phyloP scores from a whole-genome alignment of 1,140 invertebrate species.

The Thaumatotibia leucotreta region DNA sequence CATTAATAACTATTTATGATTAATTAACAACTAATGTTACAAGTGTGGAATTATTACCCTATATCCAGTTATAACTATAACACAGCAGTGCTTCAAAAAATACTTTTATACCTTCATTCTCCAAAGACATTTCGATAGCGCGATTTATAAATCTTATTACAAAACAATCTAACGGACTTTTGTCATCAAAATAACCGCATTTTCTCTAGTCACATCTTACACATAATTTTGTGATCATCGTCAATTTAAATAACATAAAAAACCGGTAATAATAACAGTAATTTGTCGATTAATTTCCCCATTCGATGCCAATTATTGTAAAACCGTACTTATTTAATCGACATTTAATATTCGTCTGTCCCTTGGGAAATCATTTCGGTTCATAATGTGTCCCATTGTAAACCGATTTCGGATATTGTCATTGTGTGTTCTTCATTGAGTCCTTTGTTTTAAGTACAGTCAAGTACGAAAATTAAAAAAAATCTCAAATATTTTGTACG shows the following conservation, averaged over 20 bases:
- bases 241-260: neutral
- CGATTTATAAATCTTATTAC: neutral
- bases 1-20: no score
- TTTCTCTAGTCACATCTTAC: neutral
- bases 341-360: neutral
- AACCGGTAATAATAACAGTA: neutral
- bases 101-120: neutral
- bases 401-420: neutral
- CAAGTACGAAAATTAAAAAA: no score
- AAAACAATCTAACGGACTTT: neutral
- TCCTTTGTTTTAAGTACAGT: neutral
- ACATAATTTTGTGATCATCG: neutral
- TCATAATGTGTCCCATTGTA: slow-evolving; percentile 2
- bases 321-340: slow-evolving; percentile 13
- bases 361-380: neutral
- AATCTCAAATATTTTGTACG: no score
- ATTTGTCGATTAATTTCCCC: neutral
- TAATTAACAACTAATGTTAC: no score
- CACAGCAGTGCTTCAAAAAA: neutral
- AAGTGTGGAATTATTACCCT: no score
- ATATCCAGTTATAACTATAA: no score
- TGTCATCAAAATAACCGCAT: neutral
- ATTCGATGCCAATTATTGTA: slow-evolving; percentile 3
- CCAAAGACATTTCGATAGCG: neutral
- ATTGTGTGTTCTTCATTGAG: neutral